These are phyloP conservation scores for Ptychodera flava DNA, from an alignment of 35 echinoderm and acorn worm species.

Conservation along the genomic window DNA sequence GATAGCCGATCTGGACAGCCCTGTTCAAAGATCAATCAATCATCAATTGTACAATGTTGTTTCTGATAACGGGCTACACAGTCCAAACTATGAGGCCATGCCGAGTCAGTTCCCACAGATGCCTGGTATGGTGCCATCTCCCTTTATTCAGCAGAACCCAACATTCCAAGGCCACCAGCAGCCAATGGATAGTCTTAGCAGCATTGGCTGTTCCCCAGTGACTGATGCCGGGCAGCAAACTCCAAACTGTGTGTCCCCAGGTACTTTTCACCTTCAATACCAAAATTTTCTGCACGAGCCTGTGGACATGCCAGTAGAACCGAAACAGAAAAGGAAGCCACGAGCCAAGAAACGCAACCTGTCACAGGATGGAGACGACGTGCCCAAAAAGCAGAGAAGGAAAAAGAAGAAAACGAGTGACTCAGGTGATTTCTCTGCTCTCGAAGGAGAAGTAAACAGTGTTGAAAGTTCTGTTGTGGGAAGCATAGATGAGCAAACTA, in stretches of 20 bases:
- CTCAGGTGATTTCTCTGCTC: background rate
- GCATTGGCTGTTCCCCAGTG: background rate
- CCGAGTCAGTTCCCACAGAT: background rate
- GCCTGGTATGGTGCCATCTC: background rate
- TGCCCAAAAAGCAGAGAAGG: background rate
- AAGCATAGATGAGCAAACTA: background rate
- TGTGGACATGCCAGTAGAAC: background rate
- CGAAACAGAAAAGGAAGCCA: background rate
- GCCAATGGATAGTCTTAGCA: background rate
- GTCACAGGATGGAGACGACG: background rate
- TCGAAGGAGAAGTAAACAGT: background rate
- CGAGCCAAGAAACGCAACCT: background rate
- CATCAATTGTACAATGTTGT: constrained; percentile 32
- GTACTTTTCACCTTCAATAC: background rate
- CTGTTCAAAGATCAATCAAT: constrained; percentile 47
- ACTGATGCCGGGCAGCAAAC: background rate
- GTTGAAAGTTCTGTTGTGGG: background rate
- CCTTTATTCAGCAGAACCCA: background rate
- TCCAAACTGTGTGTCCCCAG: background rate
- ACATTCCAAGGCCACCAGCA: background rate
- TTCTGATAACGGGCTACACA: background rate
- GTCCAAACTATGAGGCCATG: background rate
- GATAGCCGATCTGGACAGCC: constrained; percentile 95
- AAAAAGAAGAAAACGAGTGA: background rate
- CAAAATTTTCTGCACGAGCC: background rate